Base-by-base conservation (phyloP, 2,888 invertebrate species). In the Dione juno region DNA sequence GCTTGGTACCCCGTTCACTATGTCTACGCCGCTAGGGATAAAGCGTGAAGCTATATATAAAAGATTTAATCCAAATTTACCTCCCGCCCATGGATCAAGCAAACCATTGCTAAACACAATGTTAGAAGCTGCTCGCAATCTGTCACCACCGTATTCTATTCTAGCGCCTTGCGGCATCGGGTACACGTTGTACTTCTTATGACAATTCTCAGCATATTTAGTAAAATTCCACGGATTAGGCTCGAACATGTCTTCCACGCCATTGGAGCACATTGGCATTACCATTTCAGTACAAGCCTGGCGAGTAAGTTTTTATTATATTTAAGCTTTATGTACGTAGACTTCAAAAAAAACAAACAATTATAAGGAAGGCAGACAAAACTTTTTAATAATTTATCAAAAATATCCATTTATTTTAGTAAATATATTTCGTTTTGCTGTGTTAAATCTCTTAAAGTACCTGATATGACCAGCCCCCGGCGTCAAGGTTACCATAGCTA, bases 271-370 rank as follows among this genome's bases (percentile, higher is more conserved):
- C 93, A 97, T 95, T 0, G 99, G 99, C 97, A 99, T 98, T 72
- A 98, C 96, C 97, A 99, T 98, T 89, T 99, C 99, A 35, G 98
- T 98, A 83, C 99, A 99, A 0, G 96, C 94, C 96, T 98, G 92
- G 1, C 77, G 69, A 70, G 57, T 13, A 35, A 13, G 13, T 35
- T 21, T 19, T 28, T 14, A 14, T 48, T 13, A 19, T 63, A 19
- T 57, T 11, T 28, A 35, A 1, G 28, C 5, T 28, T n/a, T n/a
- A n/a, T n/a, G n/a, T n/a, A n/a, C n/a, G n/a, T n/a, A n/a, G n/a
- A n/a, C n/a, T n/a, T n/a, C n/a, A n/a, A n/a, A n/a, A n/a, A n/a
- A n/a, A n/a, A n/a, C n/a, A n/a, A n/a, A n/a, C n/a, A n/a, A n/a
- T n/a, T n/a, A n/a, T n/a, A n/a, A n/a, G n/a, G n/a, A n/a, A n/a